phyloP scores from a whole-genome alignment of 2,113 vertebrate species.

The Furnarius figulus region DNA sequence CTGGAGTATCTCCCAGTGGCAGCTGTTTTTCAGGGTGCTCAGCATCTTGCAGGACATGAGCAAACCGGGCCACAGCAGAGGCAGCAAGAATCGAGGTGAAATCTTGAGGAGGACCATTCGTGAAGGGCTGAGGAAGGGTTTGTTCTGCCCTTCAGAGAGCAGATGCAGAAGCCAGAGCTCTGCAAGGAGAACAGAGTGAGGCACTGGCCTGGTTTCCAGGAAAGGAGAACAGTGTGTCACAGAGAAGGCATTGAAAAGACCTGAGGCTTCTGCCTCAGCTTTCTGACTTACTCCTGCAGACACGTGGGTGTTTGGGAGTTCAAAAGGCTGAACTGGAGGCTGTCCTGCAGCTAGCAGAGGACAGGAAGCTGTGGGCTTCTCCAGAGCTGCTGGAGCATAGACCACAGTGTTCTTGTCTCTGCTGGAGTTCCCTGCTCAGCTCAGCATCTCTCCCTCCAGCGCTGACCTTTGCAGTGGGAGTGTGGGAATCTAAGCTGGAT shows the following conservation, averaged over 20 bases:
- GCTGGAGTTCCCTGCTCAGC: neutral
- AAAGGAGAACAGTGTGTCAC: constrained; percentile 68
- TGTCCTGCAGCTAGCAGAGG: neutral
- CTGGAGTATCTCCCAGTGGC: neutral
- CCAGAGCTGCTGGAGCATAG: neutral
- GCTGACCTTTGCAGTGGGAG: neutral
- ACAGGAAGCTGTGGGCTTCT: neutral
- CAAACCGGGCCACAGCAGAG: neutral
- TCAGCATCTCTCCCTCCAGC: neutral
- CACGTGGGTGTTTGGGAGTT: neutral
- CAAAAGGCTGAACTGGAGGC: constrained; percentile 11
- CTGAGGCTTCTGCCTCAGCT: constrained; percentile 44
- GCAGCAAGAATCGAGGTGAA: neutral
- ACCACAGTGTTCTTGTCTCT: neutral
- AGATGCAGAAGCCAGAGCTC: neutral
- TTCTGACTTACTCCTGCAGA: constrained; percentile 11
- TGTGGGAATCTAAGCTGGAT: neutral
- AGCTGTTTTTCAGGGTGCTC: neutral
- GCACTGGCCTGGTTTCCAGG: constrained; percentile 59
- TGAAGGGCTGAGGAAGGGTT: neutral
- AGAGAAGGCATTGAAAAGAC: constrained; percentile 29
- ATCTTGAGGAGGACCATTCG: neutral
- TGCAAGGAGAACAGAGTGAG: constrained; percentile 18
- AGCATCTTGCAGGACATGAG: neutral
- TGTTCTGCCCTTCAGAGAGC: neutral